Percentiles rank a stretch among this genome's conserved stretches.
These are phyloP conservation scores for Mionectes olivaceus DNA, from an alignment of 2,797 vertebrate species.

Conservation along the genomic window DNA sequence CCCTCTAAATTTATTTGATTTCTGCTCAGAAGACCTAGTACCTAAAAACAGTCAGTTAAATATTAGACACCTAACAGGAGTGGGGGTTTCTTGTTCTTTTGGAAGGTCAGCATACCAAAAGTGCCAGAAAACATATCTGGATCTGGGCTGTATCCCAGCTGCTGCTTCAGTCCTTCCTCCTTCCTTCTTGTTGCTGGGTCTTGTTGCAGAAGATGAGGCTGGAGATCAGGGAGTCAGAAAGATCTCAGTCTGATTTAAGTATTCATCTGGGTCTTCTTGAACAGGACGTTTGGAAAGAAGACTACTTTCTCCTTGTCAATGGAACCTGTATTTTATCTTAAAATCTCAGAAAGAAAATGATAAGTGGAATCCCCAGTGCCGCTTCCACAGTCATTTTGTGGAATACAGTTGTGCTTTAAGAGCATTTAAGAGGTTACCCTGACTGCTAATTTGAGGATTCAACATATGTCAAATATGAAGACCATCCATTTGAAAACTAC, in stretches of 20 bases:
- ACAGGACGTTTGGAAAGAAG: background rate
- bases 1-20: background rate
- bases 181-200: background rate
- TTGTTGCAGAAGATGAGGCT: background rate
- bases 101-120: background rate
- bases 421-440: background rate
- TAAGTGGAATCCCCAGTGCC: background rate
- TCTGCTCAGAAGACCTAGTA: background rate
- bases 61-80: background rate
- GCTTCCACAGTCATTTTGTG: background rate
- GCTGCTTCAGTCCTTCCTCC: background rate
- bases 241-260: background rate
- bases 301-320: background rate
- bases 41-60: background rate
- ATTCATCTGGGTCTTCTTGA: background rate
- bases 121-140: background rate
- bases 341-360: background rate
- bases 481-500: slow-evolving; percentile 4
- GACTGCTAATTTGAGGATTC: background rate
- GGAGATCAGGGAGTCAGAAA: background rate
- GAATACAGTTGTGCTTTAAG: background rate
- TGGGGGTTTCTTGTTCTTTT: background rate
- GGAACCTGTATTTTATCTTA: background rate
- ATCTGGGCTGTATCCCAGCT: background rate
- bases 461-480: background rate